Conservation (phyloP, 2,113 vertebrate species). For the Ia io region DNA sequence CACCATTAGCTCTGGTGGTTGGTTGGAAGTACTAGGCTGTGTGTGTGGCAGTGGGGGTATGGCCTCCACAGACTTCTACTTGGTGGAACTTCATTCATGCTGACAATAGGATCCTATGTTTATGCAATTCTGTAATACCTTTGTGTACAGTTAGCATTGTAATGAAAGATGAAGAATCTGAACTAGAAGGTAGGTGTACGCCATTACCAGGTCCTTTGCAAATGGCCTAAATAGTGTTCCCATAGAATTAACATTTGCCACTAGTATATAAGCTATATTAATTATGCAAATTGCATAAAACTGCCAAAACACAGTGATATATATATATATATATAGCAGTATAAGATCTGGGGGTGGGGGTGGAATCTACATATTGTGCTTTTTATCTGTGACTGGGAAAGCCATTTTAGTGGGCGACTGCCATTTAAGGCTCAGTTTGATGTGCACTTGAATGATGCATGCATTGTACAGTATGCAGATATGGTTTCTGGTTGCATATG, state of each 20-base stretch:
- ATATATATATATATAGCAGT: conserved; percentile 81
- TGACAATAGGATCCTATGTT: conserved; percentile 70
- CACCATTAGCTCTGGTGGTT: conserved; percentile 63
- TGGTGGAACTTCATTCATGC: conserved; percentile 40
- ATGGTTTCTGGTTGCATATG: conserved; percentile 87
- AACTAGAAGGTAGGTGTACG: conserved; percentile 78
- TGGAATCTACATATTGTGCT: conserved; percentile 86
- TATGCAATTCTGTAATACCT: conserved; percentile 78
- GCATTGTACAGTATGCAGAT: conserved; percentile 89
- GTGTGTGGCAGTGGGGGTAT: conserved; percentile 72
- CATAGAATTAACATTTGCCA: conserved; percentile 62
- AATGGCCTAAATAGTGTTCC: conserved; percentile 71
- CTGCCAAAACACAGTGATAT: conserved; percentile 83
- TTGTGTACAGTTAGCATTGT: conserved; percentile 75
- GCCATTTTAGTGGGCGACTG: conserved; percentile 85
- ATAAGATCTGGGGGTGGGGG: conserved; percentile 54
- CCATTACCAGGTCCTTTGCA: conserved; percentile 60
- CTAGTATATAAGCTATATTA: conserved; percentile 66
- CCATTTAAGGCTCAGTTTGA: conserved; percentile 81
- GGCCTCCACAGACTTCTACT: conserved; percentile 1
- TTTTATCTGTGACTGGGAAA: conserved; percentile 85
- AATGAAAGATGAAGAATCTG: conserved; percentile 65
- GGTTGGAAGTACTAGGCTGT: conserved; percentile 57
- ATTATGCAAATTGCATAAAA: conserved; percentile 77
- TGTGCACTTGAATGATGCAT: conserved; percentile 89